A percentile compares a stretch with the other conserved stretches of the same genome.
Evolutionary conservation across 2,113 vertebrate genomes (phyloP).

Genomic region (Boulengeromyrus knoepffleri): DNA sequence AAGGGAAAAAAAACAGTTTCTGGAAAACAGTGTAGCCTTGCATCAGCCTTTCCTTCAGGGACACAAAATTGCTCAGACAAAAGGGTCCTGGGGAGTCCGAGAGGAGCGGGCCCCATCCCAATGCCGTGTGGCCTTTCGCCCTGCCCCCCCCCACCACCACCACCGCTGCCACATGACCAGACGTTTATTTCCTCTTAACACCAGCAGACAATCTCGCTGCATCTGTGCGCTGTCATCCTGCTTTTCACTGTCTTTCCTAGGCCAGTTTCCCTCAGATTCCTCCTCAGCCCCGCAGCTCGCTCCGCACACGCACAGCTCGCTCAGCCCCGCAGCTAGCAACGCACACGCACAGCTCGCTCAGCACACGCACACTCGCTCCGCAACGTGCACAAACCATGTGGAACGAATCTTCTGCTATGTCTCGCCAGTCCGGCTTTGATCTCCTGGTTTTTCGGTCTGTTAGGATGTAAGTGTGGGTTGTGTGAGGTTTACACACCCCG

Average conservation of each 20-base stretch:
- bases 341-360: constrained; percentile 6
- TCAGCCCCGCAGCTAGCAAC: too few relatives aligned
- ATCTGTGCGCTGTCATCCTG: constrained; percentile 55
- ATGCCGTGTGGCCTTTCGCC: constrained; percentile 51
- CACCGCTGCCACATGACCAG: constrained; percentile 41
- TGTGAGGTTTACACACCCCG: background rate
- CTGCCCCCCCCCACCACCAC: constrained; percentile 30
- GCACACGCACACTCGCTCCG: constrained; percentile 7
- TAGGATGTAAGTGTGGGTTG: background rate
- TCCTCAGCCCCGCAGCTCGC: constrained; percentile 30
- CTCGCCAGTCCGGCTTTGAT: background rate
- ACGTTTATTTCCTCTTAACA: constrained; percentile 55
- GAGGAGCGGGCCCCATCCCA: constrained; percentile 74
- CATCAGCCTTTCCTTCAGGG: constrained; percentile 64
- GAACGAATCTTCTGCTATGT: background rate
- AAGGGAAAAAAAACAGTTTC: constrained; percentile 16
- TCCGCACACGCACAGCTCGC: constrained; percentile 16
- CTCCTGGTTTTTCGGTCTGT: background rate
- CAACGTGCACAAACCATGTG: background rate
- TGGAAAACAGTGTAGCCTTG: constrained; percentile 55
- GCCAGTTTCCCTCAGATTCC: constrained; percentile 62
- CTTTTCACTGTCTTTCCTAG: constrained; percentile 63
- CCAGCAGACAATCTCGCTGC: constrained; percentile 66
- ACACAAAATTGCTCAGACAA: constrained; percentile 60
- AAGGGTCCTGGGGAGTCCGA: constrained; percentile 62